Base-by-base conservation (phyloP, 2,113 vertebrate species). In the Microcebus ravelobensis region DNA sequence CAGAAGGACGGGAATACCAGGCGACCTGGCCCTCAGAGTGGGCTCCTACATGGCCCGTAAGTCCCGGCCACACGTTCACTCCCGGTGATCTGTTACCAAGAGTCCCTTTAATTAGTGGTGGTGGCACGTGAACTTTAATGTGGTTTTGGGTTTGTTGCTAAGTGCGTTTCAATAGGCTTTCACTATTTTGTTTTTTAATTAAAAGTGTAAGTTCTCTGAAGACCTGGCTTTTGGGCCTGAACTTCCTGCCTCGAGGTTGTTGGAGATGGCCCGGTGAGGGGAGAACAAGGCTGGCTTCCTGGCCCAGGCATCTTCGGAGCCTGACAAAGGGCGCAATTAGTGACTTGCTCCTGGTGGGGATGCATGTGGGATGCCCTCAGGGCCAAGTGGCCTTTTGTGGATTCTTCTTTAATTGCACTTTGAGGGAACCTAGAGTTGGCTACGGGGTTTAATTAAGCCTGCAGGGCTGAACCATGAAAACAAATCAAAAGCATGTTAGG, bases 311-410 rank as follows among this genome's bases (percentile, higher is more conserved):
- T 89, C 84, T 96, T 94, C 94, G 90, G 97, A 96, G 90, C 12
- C 89, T 73, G 94, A 97, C 91, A 95, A 95, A 97, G 96, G 88
- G 65, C 68, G 17, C 97, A 97, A 96, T 98, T 98, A 98, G 97
- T 70, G 95, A 96, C 73, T 63, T 95, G 94, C 88, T 97, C 90
- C 68, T 39, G 17, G 39, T 67, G 73, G 13, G 92, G 96, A 91
- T 71, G 90, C 98, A 92, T 81, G 67, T 89, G 97, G 97, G 82
- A 88, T 39, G 76, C 94, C 96, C 85, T 92, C 50, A 91, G 97
- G 98, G 96, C 96, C 96, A 89, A 87, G 89, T 17, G 85, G 83
- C 79, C 88, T 96, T 96, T 94, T 96, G 45, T 96, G 95, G 94
- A 67, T 29, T 95, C 96, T 90, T 96, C 76, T 74, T 96, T 98